Evolutionary conservation across 2,113 vertebrate species (phyloP).

Genomic region (Chitala chitala): DNA sequence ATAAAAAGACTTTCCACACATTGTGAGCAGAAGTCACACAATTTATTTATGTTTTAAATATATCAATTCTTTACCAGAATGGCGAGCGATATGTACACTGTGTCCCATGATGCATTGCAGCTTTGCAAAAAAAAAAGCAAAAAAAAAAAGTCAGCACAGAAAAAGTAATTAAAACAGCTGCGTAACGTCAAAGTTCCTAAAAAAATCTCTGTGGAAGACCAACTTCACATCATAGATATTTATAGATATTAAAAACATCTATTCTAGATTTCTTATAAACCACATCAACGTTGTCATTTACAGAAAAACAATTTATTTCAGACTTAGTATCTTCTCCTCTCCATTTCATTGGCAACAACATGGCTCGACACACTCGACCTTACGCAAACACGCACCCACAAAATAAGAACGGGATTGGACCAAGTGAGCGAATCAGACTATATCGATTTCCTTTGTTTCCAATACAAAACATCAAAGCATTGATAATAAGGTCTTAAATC

Average conservation of each 20-base stretch:
- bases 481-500: slow-evolving; percentile 38
- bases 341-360: slow-evolving; percentile 72
- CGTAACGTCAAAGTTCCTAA: slow-evolving; percentile 56
- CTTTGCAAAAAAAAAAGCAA: too few species aligned
- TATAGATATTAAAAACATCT: slow-evolving; percentile 27
- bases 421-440: slow-evolving; percentile 45
- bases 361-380: slow-evolving; percentile 68
- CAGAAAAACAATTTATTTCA: slow-evolving; percentile 54
- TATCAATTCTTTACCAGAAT: slow-evolving; percentile 73
- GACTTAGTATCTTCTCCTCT: slow-evolving; percentile 28
- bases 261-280: slow-evolving; percentile 48
- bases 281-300: slow-evolving; percentile 56
- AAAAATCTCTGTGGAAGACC: slow-evolving; percentile 63
- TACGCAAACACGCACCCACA: slow-evolving; percentile 64
- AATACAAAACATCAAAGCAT: slow-evolving; percentile 19
- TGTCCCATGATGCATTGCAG: slow-evolving; percentile 68
- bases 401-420: slow-evolving; percentile 62
- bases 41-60: slow-evolving; percentile 87
- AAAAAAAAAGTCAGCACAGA: slow-evolving; percentile 23
- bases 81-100: slow-evolving; percentile 74
- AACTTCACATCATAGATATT: slow-evolving; percentile 60
- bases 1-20: slow-evolving; percentile 39
- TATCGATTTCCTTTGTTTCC: neutral
- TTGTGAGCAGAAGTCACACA: slow-evolving; percentile 81
- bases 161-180: slow-evolving; percentile 51